phyloP scores from a whole-genome alignment of 2,888 invertebrate species.

The Pollenia angustigena region DNA sequence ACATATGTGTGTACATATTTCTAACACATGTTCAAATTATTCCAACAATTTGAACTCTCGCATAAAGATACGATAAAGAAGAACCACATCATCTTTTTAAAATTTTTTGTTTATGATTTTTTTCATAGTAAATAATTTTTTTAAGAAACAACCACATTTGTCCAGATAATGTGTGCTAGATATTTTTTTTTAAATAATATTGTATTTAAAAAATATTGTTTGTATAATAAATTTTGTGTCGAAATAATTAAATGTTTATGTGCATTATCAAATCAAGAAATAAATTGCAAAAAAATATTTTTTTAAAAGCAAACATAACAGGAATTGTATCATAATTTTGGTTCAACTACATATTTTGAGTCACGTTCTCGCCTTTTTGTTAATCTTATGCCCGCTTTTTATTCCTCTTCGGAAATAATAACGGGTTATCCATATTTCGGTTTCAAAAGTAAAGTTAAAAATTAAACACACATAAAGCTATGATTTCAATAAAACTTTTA shows the following conservation, averaged over 20 bases:
- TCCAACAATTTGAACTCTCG: constrained; percentile 15
- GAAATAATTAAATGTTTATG: too few relatives aligned
- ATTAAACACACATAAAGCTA: too few relatives aligned
- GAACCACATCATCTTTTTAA: constrained; percentile 17
- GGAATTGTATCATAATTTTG: neutral
- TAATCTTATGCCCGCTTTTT: neutral
- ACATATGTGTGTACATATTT: neutral
- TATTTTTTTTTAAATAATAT: neutral
- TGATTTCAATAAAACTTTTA: too few relatives aligned
- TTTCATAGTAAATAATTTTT: constrained; percentile 9
- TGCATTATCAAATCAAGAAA: too few relatives aligned
- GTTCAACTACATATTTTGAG: neutral
- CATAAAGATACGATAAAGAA: constrained; percentile 1
- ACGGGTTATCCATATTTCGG: neutral
- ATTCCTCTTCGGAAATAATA: too few relatives aligned
- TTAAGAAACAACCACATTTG: constrained; percentile 6
- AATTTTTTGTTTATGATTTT: constrained; percentile 10
- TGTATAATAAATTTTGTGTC: too few relatives aligned
- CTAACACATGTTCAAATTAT: constrained; percentile 33
- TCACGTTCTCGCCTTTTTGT: neutral
- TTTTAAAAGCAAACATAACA: too few relatives aligned
- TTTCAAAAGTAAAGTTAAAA: too few relatives aligned
- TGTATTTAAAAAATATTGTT: too few relatives aligned
- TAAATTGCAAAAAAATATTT: too few relatives aligned
- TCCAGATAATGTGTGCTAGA: constrained; percentile 35